These are phyloP conservation scores for Riptortus pedestris DNA, from an alignment of 1,140 invertebrate species.

Conservation along the genomic window DNA sequence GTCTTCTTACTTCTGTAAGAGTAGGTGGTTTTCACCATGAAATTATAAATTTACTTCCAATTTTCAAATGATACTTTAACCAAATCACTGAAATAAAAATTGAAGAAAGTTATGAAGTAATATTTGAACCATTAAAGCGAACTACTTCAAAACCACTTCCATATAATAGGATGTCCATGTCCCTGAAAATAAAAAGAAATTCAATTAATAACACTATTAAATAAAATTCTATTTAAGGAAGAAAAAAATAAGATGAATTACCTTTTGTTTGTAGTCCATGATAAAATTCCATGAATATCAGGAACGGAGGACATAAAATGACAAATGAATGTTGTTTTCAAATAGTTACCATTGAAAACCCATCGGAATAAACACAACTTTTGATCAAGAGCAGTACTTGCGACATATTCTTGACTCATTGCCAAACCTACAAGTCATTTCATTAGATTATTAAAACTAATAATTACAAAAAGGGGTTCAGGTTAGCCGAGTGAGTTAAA, in stretches of 20 bases:
- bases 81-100: no score
- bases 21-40: no score
- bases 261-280: neutral
- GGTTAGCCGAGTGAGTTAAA: no score
- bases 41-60: no score
- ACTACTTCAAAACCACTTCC: constrained; percentile 3
- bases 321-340: neutral
- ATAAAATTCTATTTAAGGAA: neutral
- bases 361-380: neutral
- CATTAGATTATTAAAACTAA: no score
- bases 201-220: neutral
- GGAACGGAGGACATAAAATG: neutral
- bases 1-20: no score
- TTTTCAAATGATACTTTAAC: no score
- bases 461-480: neutral
- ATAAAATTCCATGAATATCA: constrained; percentile 4
- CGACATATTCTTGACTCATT: neutral
- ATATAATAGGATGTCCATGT: neutral
- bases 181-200: neutral
- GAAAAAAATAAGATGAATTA: neutral
- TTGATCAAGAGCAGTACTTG: neutral
- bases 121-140: neutral
- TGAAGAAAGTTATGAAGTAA: no score
- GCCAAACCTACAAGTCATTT: no score
- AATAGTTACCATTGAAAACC: neutral